Percentiles rank a stretch among this genome's conserved stretches.
phyloP scores from a whole-genome alignment of 2,888 invertebrate genomes.

The Lutraria lutraria region DNA sequence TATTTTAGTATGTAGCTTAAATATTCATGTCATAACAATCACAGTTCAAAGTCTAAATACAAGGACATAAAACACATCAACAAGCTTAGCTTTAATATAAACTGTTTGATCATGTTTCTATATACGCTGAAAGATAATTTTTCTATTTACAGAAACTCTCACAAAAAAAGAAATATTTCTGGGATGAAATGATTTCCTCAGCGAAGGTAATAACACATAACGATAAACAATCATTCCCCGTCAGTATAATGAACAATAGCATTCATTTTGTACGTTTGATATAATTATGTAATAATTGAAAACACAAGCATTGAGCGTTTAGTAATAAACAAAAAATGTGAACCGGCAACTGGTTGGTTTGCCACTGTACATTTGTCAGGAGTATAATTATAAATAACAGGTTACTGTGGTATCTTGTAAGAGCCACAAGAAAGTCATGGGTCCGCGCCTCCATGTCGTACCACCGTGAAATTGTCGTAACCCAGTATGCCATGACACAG shows the following conservation, averaged over 20 bases:
- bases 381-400: too few species aligned
- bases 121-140: neutral
- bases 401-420: too few species aligned
- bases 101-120: neutral
- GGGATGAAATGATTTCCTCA: neutral
- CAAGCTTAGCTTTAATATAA: neutral
- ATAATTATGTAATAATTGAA: conserved; percentile 20
- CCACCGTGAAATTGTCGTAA: too few species aligned
- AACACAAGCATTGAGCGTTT: neutral
- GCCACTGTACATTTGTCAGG: neutral
- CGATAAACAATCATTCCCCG: neutral
- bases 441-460: too few species aligned
- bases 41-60: too few species aligned
- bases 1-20: too few species aligned
- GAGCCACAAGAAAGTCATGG: too few species aligned
- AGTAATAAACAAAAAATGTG: neutral
- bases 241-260: neutral
- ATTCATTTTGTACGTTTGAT: neutral
- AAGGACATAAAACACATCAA: neutral
- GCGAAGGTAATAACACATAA: neutral
- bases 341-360: neutral
- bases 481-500: too few species aligned
- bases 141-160: neutral
- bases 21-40: too few species aligned
- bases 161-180: neutral